Evolutionary conservation across 35 echinoderm and acorn worm genomes (phyloP), one percentile per base, ranked within the genome.

Genomic region (Lytechinus variegatus): DNA sequence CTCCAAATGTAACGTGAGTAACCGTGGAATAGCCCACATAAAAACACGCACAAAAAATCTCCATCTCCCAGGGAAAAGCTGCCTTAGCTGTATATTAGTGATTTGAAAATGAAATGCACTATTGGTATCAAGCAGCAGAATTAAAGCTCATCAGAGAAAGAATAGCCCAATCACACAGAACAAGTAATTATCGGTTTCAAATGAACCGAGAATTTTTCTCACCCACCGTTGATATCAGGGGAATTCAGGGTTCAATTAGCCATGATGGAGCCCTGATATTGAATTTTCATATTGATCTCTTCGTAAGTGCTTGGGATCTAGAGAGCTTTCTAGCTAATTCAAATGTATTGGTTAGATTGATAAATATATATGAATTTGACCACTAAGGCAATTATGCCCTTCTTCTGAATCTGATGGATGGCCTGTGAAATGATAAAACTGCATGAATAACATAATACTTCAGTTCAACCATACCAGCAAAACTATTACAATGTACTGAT

Each of bases 241-340:
- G 66, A 79, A 79, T 79, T 79, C 66, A 4, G 16, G 66, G 66
- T n/a, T 79, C 6, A 79, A 79, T 79, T 79, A 79, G 66, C 66
- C 5, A 79, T 79, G 66, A n/a, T 79, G 66, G 66, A 24, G 66
- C 16, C 5, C 66, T n/a, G 19, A 79, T 24, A 79, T 79, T n/a
- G 66, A 79, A 79, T 79, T 79, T 79, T 79, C 66, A 79, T 79
- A n/a, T 79, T 79, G 66, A 79, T 79, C 66, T 24, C 66, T n/a
- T 79, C 14, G 6, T 79, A 79, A 79, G 66, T 79, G n/a, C 8
- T 8, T 79, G 66, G 66, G 66, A 27, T 79, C 19, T 16, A 79
- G 66, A 79, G 66, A 79, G 66, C 19, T 24, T 79, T 27, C 66
- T 19, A 79, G 4, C 66, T 79, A 79, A 79, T 79, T 79, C 66